Base-by-base conservation (phyloP, 2,113 vertebrate genomes). In the Tragelaphus buxtoni region DNA sequence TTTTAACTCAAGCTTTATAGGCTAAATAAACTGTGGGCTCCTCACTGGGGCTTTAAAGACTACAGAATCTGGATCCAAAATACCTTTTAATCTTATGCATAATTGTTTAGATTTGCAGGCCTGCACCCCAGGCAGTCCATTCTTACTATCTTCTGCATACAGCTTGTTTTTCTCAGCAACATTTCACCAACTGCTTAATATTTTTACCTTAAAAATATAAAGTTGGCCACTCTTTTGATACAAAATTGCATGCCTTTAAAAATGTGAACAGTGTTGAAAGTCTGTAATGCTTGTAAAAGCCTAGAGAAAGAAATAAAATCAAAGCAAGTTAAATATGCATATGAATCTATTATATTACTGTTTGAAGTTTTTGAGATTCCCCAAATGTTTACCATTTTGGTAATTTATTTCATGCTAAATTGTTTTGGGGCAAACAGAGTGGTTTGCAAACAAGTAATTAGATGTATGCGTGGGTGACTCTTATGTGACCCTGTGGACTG, bases 321-420 rank as follows among this genome's bases (percentile, higher is more conserved):
- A 89, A 93, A 93, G n/a, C 39, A 84, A 77, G 7, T 58, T 79
- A 93, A 72, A 74, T 53, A 49, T 2, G 26, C 12, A 42, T 53
- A 45, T 20, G 17, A 88, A n/a, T 87, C 1, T 56, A 53, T 32
- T 83, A 3, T 84, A 56, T 81, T 90, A 14, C 20, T 85, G 49
- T 60, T 81, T 74, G n/a, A 90, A 74, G 24, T 81, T 94, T 51
- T 56, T 20, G 60, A 69, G 60, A 11, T 76, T 87, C 49, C 9
- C 79, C 89, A 86, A 20, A 39, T 58, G 74, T 72, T 91, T 80
- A 35, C 96, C 98, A 55, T 84, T 94, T 58, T 97, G 56, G 3
- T 63, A 90, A n/a, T 89, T 95, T 93, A 86, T 88, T 81, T 94
- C 20, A 63, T 14, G 65, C 10, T 51, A 47, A 60, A 94, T 77